These are phyloP conservation scores for Platichthys stellatus DNA, from an alignment of 2,113 vertebrate species.

Conservation along the genomic window DNA sequence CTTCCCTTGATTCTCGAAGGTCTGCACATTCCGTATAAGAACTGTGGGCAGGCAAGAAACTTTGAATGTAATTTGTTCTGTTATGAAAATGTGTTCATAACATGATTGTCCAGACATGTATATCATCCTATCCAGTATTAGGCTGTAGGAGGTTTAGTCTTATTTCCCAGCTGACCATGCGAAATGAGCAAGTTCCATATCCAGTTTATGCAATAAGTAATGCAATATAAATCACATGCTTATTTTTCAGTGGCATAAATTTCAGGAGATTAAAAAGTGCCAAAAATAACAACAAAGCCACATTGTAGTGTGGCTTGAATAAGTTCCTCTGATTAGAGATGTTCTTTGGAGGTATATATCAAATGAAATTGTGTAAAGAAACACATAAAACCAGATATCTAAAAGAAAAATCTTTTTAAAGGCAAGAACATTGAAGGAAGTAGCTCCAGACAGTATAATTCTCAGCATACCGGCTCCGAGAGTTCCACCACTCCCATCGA, in stretches of 20 bases:
- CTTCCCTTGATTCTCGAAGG: conserved; percentile 3
- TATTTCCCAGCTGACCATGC: conserved; percentile 75
- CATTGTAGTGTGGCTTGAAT: neutral
- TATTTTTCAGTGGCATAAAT: neutral
- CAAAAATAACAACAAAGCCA: conserved; percentile 42
- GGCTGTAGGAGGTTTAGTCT: conserved; percentile 49
- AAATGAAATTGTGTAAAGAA: neutral
- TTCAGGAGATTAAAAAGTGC: conserved; percentile 36
- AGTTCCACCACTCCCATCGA: conserved; percentile 21
- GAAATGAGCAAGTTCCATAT: conserved; percentile 66
- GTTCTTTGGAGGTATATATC: neutral
- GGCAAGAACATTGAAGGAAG: neutral
- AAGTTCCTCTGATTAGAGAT: conserved; percentile 10
- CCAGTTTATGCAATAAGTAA: conserved; percentile 47
- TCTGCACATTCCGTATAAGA: conserved; percentile 13
- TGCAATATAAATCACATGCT: conserved; percentile 50
- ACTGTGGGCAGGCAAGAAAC: conserved; percentile 16
- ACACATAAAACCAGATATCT: neutral
- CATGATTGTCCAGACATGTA: conserved; percentile 49
- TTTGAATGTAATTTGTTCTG: conserved; percentile 67
- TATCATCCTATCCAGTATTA: conserved; percentile 58
- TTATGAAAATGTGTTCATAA: conserved; percentile 53
- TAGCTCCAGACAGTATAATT: conserved; percentile 19
- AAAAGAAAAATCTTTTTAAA: neutral
- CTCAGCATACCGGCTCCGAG: conserved; percentile 1